Evolutionary conservation across 2,113 vertebrate species (phyloP), one percentile per base, ranked within the genome.

Genomic region (Coracopsis vasa): DNA sequence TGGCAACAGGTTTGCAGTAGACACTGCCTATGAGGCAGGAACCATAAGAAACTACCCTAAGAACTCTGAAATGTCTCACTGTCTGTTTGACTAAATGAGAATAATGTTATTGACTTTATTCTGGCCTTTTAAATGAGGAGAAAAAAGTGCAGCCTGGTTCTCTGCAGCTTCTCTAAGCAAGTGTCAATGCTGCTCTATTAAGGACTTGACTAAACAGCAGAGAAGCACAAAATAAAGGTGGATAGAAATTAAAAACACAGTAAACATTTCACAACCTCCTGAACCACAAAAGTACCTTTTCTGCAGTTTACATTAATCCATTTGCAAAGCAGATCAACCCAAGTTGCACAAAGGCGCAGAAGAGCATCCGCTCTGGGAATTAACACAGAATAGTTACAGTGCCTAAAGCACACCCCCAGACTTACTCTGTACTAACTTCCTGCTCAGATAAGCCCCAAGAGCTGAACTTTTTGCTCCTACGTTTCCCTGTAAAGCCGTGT

Each of bases 391-490:
- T 19, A 81, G 42, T 51, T n/a, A 81, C 29, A 60, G 56, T 25
- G 56, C 72, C 74, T 92, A 23, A 92, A 94, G 54, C 83, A 77
- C 41, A 70, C 14, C 73, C 80, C 62, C 44, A 95, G 24, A 91
- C 44, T 73, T 75, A 61, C 3, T 95, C 74, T 48, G 24, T 31
- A 70, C 66, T 85, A 56, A 88, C 78, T 91, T 94, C 62, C 95
- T 91, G 93, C 87, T 90, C 90, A 90, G 81, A 92, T 95, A 91
- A 96, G 56, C 66, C 74, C 48, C 27, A 84, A 39, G 62, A 84
- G 66, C 10, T 94, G 86, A 95, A 89, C 73, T 62, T 80, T 72
- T 72, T 89, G 73, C 80, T 94, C 70, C 66, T 58, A n/a, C 48
- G 89, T 81, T 94, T 79, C 67, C 64, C 72, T 71, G 75, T 93